Base-by-base conservation (phyloP, 2,113 vertebrate species). In the Catharus bicknelli region DNA sequence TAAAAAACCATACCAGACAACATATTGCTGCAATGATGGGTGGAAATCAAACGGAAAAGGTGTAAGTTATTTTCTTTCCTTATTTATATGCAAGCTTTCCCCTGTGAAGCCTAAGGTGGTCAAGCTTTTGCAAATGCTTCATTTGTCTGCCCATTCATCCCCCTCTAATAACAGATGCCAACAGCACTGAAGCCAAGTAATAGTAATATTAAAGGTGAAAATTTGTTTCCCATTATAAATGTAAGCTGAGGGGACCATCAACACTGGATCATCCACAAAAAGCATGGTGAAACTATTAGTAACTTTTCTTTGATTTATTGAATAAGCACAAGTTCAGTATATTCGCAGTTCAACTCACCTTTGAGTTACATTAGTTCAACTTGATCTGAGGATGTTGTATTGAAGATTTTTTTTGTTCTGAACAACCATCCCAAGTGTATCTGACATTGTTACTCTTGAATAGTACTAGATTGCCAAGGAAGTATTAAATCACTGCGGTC, bases 61-160 rank as follows among this genome's bases (percentile, higher is more conserved):
- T 99, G 99, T 99, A 96, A 99, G 99, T 98, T 84, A 74, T 58
- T 93, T 84, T 93, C 51, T 63, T 74, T 81, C 48, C 36, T 66
- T 88, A 14, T 57, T 48, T 69, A 32, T 43, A 8, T 42, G 32
- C 42, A 67, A 57, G 81, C 57, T 42, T 88, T 58, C 64, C 63
- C 42, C 77, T 92, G 79, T 88, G 38, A 83, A 83, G 50, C 7
- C 4, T 42, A 62, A 79, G n/a, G 45, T 54, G 20, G 23, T 48
- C 38, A 62, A 47, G 5, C 27, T 57, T 45, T 17, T 57, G 32
- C 21, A 79, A 23, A 32, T 22, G 3, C 55, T 50, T 32, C 2
- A 20, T 92, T 92, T 94, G 4, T 61, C 69, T 82, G 40, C 48
- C 43, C 10, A 10, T 75, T 34, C 36, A 4, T 69, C 7, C 22